A percentile compares a stretch with the other conserved stretches of the same genome.
phyloP scores from a whole-genome alignment of 2,797 vertebrate species.

The Leucoraja ocellata region DNA sequence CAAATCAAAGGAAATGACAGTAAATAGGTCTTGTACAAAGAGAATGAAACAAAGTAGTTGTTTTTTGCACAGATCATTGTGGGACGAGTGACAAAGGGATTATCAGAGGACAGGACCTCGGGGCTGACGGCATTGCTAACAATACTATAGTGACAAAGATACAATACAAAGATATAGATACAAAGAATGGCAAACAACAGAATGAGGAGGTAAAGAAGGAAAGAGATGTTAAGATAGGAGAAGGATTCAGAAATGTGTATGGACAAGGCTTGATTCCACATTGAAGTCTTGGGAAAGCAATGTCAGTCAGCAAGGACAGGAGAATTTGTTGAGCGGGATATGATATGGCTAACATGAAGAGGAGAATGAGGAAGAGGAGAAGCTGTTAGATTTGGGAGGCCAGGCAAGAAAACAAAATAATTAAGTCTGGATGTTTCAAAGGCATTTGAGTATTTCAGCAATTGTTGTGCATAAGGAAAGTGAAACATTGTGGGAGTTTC shows the following conservation, averaged over 20 bases:
- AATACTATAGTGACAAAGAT: neutral
- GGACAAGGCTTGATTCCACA: neutral
- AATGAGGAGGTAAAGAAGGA: neutral
- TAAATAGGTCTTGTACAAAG: neutral
- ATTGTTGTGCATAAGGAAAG: too few species aligned
- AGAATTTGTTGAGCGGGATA: neutral
- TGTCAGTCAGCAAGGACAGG: neutral
- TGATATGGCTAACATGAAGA: neutral
- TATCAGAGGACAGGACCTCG: neutral
- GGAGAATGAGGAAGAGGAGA: neutral
- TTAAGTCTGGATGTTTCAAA: neutral
- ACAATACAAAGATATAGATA: too few species aligned
- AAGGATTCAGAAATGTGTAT: neutral
- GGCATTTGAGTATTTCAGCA: neutral
- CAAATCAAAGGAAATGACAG: neutral
- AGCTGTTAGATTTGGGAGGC: neutral
- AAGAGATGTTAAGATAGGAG: neutral
- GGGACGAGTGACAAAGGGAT: neutral
- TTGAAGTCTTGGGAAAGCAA: neutral
- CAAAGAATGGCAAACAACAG: neutral
- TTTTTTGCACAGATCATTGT: neutral
- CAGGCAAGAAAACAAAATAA: neutral
- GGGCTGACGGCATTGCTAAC: neutral
- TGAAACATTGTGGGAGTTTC: neutral
- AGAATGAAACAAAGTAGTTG: neutral